Evolutionary conservation across 2,113 vertebrate species (phyloP), one percentile per base, ranked within the genome.

Genomic region (Coregonus clupeaformis): DNA sequence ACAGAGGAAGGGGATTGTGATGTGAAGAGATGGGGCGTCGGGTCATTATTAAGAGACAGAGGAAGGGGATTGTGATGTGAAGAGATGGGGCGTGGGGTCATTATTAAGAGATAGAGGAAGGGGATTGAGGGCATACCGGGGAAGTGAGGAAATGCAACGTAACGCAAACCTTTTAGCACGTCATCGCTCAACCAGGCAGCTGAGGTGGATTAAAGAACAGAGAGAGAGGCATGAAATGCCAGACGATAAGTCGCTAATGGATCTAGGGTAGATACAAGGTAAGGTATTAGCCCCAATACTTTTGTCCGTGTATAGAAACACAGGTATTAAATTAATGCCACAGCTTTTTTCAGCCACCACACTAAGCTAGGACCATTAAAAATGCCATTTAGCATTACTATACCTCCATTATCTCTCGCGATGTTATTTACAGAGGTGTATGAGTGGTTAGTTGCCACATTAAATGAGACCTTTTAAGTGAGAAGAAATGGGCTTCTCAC

Each of bases 381-480:
- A 65, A 75, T 70, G 80, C 84, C 85, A 85, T 81, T 73, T 66
- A 69, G 74, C 78, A 18, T 52, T 52, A 52, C 49, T 79, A 36
- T 77, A 77, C 62, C 75, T 52, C 71, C 73, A 86, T 86, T 91
- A 85, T 91, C 86, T 84, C 85, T 80, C 57, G 74, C 75, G 78
- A 84, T 88, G 72, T 76, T 77, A 76, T 82, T 87, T 80, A 77
- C 29, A 81, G 74, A 79, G 72, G 88, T 85, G 85, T 84, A 76
- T 82, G 67, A 22, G 79, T 73, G 70, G 81, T 89, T 81, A 72
- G 81, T 89, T 82, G 85, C 78, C 79, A 71, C 80, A 80, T 87
- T 84, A 89, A 89, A 91, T 88, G 81, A 90, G 85, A 87, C 83
- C 84, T 90, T 90, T 86, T 91, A 69, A 75, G 85, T 80, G 80